phyloP scores from a whole-genome alignment of 2,113 vertebrate species.

The Carollia perspicillata region DNA sequence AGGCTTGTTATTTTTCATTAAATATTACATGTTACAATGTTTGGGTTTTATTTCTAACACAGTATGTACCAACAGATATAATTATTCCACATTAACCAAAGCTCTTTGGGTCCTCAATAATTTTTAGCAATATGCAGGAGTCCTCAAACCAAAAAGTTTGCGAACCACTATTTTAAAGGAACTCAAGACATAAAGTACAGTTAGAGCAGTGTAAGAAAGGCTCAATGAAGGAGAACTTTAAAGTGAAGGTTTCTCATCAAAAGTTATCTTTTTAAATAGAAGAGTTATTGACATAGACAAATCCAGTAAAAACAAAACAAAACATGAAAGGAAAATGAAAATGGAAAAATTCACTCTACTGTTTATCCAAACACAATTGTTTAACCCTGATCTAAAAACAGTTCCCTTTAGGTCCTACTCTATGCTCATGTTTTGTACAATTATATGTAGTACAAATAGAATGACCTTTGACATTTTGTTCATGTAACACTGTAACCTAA shows the following conservation, averaged over 20 bases:
- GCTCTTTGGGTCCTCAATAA: background rate
- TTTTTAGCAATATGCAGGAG: background rate
- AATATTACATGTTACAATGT: background rate
- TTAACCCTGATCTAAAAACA: conserved; percentile 8
- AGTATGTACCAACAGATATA: background rate
- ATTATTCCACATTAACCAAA: conserved; percentile 6
- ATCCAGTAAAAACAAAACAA: background rate
- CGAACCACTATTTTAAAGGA: background rate
- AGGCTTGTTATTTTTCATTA: background rate
- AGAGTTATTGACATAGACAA: background rate
- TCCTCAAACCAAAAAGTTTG: background rate
- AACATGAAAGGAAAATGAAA: background rate
- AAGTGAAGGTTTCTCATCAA: background rate
- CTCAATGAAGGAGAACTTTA: background rate
- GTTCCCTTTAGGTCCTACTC: background rate
- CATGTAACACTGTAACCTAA: background rate
- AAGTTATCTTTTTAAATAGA: background rate
- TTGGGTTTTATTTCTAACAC: background rate
- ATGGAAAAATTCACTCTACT: background rate
- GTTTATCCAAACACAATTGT: background rate
- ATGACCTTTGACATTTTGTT: background rate
- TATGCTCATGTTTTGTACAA: background rate
- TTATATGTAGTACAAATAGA: background rate
- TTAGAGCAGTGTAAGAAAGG: background rate
- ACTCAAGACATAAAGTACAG: background rate